Evolutionary conservation across 2,797 vertebrate genomes (phyloP).

Genomic region (Melopsittacus undulatus): DNA sequence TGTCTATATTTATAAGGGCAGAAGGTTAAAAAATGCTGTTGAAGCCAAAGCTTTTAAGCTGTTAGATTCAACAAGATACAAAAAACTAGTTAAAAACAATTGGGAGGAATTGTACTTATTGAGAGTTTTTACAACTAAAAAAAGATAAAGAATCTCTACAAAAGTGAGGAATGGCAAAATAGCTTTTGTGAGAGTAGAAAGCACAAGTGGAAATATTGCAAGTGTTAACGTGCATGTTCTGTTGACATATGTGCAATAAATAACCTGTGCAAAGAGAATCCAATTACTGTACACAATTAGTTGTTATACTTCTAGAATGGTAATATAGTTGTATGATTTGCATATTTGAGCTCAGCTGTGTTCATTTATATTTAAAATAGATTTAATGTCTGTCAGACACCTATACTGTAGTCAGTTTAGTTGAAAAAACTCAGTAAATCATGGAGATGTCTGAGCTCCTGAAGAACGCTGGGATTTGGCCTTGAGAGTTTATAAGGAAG

Average conservation of each 20-base stretch:
- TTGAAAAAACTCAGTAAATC: not conserved
- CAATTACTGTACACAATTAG: not conserved
- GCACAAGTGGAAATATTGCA: not conserved
- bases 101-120: not conserved
- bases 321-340: not conserved
- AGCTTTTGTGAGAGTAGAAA: not conserved
- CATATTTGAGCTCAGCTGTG: not conserved
- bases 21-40: not conserved
- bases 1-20: slow-evolving; percentile 2
- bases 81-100: slow-evolving; percentile 19
- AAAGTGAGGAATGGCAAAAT: not conserved
- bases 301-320: not conserved
- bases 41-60: slow-evolving; percentile 25
- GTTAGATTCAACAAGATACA: not conserved
- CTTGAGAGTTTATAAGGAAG: not conserved
- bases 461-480: not conserved
- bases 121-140: not conserved
- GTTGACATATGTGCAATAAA: not conserved
- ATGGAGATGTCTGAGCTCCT: not conserved
- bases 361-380: not conserved
- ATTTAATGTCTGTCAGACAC: not conserved
- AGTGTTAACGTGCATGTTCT: not conserved
- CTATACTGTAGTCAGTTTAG: not conserved
- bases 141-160: not conserved
- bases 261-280: not conserved